Evolutionary conservation across 2,113 vertebrate genomes (phyloP).

Genomic region (Phasianus colchicus): DNA sequence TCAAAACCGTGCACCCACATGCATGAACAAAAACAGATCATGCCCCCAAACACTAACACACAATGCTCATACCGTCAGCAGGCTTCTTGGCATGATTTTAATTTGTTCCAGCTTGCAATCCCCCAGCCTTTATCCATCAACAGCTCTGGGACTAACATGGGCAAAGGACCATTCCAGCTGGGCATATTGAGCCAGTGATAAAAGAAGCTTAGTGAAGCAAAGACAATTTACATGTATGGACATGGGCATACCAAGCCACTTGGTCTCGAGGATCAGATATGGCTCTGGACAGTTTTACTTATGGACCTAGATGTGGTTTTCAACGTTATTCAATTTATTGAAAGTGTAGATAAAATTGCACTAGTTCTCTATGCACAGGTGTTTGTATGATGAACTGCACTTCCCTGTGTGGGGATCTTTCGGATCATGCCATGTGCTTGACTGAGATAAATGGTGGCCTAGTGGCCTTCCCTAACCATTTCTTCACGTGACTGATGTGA

Average conservation of each 20-base stretch:
- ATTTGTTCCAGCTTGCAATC: background rate
- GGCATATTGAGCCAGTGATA: background rate
- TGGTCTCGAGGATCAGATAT: background rate
- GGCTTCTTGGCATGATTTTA: background rate
- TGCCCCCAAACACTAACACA: fast-evolving
- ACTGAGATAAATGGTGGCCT: background rate
- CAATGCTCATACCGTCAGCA: background rate
- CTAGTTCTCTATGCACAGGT: background rate
- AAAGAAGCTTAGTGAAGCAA: background rate
- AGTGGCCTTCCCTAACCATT: background rate
- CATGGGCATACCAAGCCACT: background rate
- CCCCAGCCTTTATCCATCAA: background rate
- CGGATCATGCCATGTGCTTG: background rate
- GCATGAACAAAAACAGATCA: background rate
- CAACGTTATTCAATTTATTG: background rate
- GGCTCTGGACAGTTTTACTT: background rate
- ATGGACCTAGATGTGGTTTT: background rate
- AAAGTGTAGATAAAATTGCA: background rate
- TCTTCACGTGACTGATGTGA: fast-evolving
- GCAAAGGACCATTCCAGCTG: background rate
- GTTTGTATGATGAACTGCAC: background rate
- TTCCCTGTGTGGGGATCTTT: fast-evolving
- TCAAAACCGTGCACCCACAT: background rate
- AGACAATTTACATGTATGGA: background rate
- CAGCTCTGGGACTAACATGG: background rate